Evolutionary conservation across 2,797 vertebrate species (phyloP), one percentile per base, ranked within the genome.

Genomic region (Hippoglossus hippoglossus): DNA sequence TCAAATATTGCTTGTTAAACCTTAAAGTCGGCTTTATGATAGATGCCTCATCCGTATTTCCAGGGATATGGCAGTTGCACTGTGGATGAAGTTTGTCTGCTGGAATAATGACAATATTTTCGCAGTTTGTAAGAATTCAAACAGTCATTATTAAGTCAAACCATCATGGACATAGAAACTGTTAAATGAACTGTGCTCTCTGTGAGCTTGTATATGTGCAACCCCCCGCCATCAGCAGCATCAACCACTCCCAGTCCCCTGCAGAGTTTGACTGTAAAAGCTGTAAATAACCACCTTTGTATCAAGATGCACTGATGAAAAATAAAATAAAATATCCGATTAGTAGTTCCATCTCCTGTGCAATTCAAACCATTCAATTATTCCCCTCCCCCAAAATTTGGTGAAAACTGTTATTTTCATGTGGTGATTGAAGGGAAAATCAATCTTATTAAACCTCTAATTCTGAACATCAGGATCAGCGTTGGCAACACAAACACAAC

Each of bases 131-230:
- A 52, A 63, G 67, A 74, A 75, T 78, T 86, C 73, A 83, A 79
- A 83, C 67, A 55, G 80, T 85, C 76, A 84, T 85, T 81, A 85
- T 56, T 67, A 73, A 84, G 67, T 63, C 73, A 77, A 79, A 78
- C 75, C 22, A 58, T 70, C 68, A 84, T 81, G 85, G 83, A 80
- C 75, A 79, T 50, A 67, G 67, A 87, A 87, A 82, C 83, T 52
- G 63, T 75, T 81, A 77, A 63, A 75, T 78, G 74, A 76, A 79
- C 63, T 55, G 66, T 56, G 65, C 69, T 72, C 83, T 54, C 59
- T 78, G 80, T 82, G 21, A 3, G n/a, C n/a, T 13, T 24, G 8
- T 83, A 66, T 84, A 81, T 83, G 75, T 74, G 49, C 31, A 50
- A 58, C 82, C 81, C 80, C 83, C 82, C 61, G 58, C 82, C 71